Base-by-base conservation (phyloP, 2,113 vertebrate genomes). In the Psittacus erithacus region DNA sequence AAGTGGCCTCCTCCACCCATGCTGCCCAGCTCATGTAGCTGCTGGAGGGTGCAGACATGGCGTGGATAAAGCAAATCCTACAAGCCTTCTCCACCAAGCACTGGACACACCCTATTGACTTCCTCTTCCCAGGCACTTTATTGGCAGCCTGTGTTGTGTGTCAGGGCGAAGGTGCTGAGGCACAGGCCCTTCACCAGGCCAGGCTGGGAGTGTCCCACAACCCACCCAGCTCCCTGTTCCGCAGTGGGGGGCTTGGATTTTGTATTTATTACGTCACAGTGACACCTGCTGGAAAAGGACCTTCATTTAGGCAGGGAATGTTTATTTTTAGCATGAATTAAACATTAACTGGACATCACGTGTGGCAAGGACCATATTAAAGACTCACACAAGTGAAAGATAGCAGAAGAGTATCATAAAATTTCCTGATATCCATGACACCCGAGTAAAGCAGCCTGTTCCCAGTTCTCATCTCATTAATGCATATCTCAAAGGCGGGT, bases 111-210 rank as follows among this genome's bases (percentile, higher is more conserved):
- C 10, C 29, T 28, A 0, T 11, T 14, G 27, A 7, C 27, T 87
- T 5, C 15, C 9, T 38, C 31, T 53, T 77, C 49, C 6, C 13
- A 19, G 8, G 4, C 3, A 16, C 1, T 3, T 62, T 11, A 29
- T 28, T 77, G 63, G 18, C 46, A 84, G 44, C 19, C 31, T 52
- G 35, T 52, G 27, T 5, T 68, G 1, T 11, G 13, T 38, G 43
- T 64, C 1, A 3, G 3, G 9, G 13, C 11, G 5, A 79, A 28
- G 13, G 8, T 17, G 16, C 11, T 1, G 1, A 89, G 24, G 3
- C 28, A 28, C 0, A 1, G 39, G 10, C 4, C 11, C 18, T 20
- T 63, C 0, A 0, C 11, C n/a, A 1, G 1, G 2, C 2, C 9
- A 3, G 41, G 33, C 23, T 7, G 3, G 3, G 16, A 2, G 2